These are phyloP conservation scores for Sturnira hondurensis DNA, from an alignment of 2,113 vertebrate genomes.

Conservation along the genomic window DNA sequence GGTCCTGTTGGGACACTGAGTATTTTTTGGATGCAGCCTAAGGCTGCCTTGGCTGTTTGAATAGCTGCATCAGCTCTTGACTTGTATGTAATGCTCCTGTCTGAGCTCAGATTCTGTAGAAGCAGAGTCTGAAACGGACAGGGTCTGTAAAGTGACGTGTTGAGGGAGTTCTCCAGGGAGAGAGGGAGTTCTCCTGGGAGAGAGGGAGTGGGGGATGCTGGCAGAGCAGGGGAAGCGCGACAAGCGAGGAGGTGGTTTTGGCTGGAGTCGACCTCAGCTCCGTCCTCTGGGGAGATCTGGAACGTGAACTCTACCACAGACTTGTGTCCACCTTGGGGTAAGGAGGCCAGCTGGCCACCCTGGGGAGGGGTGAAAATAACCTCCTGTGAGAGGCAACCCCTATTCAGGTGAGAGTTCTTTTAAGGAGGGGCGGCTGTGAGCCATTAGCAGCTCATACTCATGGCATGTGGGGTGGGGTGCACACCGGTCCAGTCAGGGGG, in stretches of 20 bases:
- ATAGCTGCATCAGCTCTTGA: neutral
- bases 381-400: neutral
- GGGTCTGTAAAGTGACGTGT: neutral
- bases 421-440: neutral
- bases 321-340: neutral
- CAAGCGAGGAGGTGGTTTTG: neutral
- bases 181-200: neutral
- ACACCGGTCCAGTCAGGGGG: fast-evolving
- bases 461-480: neutral
- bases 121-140: neutral
- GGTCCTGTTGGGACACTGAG: neutral
- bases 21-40: neutral
- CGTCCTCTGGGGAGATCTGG: neutral
- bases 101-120: neutral
- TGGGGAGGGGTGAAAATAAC: neutral
- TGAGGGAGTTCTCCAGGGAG: neutral
- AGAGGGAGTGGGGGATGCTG: neutral
- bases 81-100: neutral
- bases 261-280: neutral
- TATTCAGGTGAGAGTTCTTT: neutral
- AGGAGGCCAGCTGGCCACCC: neutral
- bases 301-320: neutral
- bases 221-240: neutral
- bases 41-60: neutral
- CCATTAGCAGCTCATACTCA: neutral